A percentile compares a stretch with the other conserved stretches of the same genome.
These are phyloP conservation scores for Andrena bicolor DNA, from an alignment of 2,888 invertebrate genomes.

Conservation along the genomic window DNA sequence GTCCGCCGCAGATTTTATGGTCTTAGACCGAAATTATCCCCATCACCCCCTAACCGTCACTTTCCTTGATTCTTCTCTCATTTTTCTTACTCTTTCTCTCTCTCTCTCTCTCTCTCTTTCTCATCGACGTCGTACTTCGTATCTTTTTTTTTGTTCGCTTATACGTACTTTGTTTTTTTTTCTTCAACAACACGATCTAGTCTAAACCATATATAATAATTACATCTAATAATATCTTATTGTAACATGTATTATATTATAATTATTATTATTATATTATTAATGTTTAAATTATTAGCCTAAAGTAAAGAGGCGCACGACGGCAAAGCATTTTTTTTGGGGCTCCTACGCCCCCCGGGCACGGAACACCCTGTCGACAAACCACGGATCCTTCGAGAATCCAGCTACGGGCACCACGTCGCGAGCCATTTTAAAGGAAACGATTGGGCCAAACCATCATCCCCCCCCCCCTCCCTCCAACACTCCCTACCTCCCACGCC, in stretches of 20 bases:
- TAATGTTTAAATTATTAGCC: slow-evolving; percentile 84
- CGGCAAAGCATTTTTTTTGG: slow-evolving; percentile 83
- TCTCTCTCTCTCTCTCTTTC: slow-evolving; percentile 40
- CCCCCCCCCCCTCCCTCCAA: not conserved
- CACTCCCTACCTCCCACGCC: slow-evolving; percentile 10
- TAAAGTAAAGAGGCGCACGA: slow-evolving; percentile 85
- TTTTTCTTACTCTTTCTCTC: slow-evolving; percentile 51
- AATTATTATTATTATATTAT: slow-evolving; percentile 81
- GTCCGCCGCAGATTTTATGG: slow-evolving; percentile 79
- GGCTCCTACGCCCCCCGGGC: slow-evolving; percentile 83
- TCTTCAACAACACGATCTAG: slow-evolving; percentile 85
- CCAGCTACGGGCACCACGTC: slow-evolving; percentile 44
- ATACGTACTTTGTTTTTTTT: slow-evolving; percentile 81
- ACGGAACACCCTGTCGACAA: slow-evolving; percentile 84
- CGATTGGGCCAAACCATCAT: slow-evolving; percentile 38
- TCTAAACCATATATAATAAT: slow-evolving; percentile 85
- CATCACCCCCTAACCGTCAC: slow-evolving; percentile 46
- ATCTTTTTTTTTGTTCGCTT: slow-evolving; percentile 74
- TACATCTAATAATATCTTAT: slow-evolving; percentile 85
- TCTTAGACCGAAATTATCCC: slow-evolving; percentile 79
- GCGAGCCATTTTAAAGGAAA: slow-evolving; percentile 38
- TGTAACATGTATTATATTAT: slow-evolving; percentile 85
- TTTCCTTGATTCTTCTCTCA: slow-evolving; percentile 61
- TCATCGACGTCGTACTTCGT: slow-evolving; percentile 52
- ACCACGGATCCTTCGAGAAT: slow-evolving; percentile 74